Evolutionary conservation across 92 coral and sea anemone genomes (phyloP).

Genomic region (Phenganax subtilis): DNA sequence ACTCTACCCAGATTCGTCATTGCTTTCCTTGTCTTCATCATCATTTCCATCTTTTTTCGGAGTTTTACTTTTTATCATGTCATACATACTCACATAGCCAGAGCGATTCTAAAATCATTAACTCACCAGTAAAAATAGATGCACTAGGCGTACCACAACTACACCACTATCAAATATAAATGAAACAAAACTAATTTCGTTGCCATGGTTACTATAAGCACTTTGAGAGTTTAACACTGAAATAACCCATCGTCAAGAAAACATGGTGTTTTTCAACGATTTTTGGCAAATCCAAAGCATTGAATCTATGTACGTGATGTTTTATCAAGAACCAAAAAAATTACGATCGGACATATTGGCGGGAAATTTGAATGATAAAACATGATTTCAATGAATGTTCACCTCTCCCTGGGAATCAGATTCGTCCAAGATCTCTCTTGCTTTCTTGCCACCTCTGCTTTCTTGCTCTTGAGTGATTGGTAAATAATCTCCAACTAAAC

Average conservation of each 20-base stretch:
- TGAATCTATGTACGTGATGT: too few species aligned
- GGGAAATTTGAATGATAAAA: conserved; percentile 78
- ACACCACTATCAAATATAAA: not conserved
- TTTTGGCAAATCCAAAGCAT: too few species aligned
- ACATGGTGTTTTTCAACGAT: not conserved
- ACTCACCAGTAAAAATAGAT: not conserved
- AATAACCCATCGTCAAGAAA: not conserved
- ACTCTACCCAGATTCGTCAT: conserved; percentile 62
- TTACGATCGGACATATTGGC: conserved; percentile 57
- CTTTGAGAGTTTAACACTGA: not conserved
- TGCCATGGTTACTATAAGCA: conserved; percentile 16
- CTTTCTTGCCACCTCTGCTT: conserved; percentile 38
- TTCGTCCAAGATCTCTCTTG: conserved; percentile 38
- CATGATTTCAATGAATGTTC: not conserved
- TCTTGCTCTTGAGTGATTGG: conserved; percentile 33
- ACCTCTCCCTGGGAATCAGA: conserved; percentile 68
- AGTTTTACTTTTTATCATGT: conserved; percentile 66
- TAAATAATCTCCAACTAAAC: conserved; percentile 44
- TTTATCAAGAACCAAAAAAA: too few species aligned
- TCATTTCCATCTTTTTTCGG: conserved; percentile 23
- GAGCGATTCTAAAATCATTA: conserved; percentile 8
- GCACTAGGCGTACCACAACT: not conserved
- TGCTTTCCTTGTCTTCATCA: conserved; percentile 53
- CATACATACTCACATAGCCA: conserved; percentile 72
- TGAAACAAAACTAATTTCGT: not conserved